Percentiles rank a stretch among this genome's conserved stretches.
These are phyloP conservation scores for Pelecanus crispus DNA, from an alignment of 2,113 vertebrate species.

Conservation along the genomic window DNA sequence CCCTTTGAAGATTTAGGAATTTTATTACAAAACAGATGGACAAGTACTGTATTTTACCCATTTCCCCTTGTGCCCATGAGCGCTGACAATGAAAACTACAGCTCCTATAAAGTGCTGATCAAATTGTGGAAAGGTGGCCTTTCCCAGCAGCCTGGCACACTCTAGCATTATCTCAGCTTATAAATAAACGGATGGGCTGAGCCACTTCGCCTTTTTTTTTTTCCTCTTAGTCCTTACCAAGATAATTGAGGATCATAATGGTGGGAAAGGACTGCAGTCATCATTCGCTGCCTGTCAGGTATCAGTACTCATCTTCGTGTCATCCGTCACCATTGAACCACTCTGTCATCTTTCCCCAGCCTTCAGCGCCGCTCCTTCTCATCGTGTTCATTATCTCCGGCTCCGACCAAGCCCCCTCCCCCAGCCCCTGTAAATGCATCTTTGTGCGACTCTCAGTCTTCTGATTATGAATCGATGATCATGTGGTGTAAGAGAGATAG, in stretches of 20 bases:
- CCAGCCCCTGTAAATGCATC: conserved; percentile 79
- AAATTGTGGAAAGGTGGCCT: conserved; percentile 45
- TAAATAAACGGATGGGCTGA: conserved; percentile 68
- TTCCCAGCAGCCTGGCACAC: conserved; percentile 58
- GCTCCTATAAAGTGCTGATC: conserved; percentile 60
- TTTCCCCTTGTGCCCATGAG: conserved; percentile 64
- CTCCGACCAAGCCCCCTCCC: conserved; percentile 73
- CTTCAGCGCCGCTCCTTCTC: conserved; percentile 82
- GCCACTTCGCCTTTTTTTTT: conserved; percentile 44
- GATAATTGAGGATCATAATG: conserved; percentile 90
- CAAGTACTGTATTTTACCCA: conserved; percentile 56
- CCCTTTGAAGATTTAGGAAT: conserved; percentile 66
- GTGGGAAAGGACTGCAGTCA: conserved; percentile 83
- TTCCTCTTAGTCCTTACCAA: conserved; percentile 75
- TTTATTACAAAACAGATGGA: conserved; percentile 74
- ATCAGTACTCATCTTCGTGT: conserved; percentile 86
- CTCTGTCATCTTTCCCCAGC: conserved; percentile 85
- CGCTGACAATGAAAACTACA: conserved; percentile 61
- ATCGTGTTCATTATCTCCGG: conserved; percentile 92
- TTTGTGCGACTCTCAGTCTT: conserved; percentile 85
- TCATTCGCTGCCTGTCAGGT: conserved; percentile 91
- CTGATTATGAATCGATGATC: conserved; percentile 99
- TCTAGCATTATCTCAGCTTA: conserved; percentile 45
- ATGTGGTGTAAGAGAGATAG: conserved; percentile 99
- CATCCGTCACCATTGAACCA: conserved; percentile 92